These are phyloP conservation scores for Acanthacorydalis orientalis DNA, from an alignment of 2,888 invertebrate species.

Conservation along the genomic window DNA sequence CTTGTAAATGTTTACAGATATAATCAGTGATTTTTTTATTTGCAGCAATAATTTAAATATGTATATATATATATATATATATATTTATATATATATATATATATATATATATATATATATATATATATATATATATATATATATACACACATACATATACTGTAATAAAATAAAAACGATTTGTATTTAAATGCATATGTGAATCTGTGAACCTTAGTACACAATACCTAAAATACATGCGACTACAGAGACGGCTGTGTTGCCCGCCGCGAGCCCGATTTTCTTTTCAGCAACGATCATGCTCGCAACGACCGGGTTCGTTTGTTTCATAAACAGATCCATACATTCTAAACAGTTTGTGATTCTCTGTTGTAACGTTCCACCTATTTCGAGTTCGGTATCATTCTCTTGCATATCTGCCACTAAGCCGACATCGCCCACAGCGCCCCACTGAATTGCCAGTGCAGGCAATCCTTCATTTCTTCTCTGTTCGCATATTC, in stretches of 20 bases:
- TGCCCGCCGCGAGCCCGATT: slow-evolving; percentile 38
- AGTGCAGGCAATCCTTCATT: slow-evolving; percentile 55
- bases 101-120: too few relatives aligned
- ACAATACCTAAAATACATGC: slow-evolving; percentile 32
- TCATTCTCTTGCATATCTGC: slow-evolving; percentile 35
- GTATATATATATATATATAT: too few relatives aligned
- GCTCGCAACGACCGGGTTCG: slow-evolving; percentile 51
- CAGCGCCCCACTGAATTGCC: slow-evolving; percentile 86
- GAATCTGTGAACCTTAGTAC: slow-evolving; percentile 7
- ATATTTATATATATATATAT: too few relatives aligned
- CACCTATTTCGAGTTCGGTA: slow-evolving; percentile 29
- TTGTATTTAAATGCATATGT: too few relatives aligned
- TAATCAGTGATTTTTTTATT: too few relatives aligned
- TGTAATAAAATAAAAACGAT: too few relatives aligned
- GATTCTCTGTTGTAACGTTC: slow-evolving; percentile 51
- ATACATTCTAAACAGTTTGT: slow-evolving; percentile 41
- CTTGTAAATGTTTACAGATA: too few relatives aligned
- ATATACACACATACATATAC: too few relatives aligned
- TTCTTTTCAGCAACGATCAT: slow-evolving; percentile 80
- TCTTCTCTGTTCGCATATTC: slow-evolving; percentile 61
- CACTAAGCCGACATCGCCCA: slow-evolving; percentile 66
- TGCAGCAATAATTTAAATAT: too few relatives aligned
- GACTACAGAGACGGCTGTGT: slow-evolving; percentile 56
- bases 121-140: too few relatives aligned
- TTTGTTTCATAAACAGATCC: slow-evolving; percentile 52